Conservation (phyloP, 2,113 vertebrate genomes). For the Scartelaos histophorus region DNA sequence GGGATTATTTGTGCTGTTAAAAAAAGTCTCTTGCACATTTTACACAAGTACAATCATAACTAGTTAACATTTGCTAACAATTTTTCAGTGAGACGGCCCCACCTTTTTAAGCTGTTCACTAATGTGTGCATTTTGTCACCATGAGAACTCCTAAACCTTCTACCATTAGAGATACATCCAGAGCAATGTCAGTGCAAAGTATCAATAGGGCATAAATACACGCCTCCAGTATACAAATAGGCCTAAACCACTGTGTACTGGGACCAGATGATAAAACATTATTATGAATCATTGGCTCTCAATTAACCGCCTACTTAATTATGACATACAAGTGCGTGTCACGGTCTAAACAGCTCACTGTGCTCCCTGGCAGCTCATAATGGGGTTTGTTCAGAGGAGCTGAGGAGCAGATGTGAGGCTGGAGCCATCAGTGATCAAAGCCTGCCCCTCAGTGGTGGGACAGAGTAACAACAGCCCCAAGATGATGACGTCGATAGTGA, state of each 20-base stretch:
- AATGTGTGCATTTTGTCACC: too few species aligned
- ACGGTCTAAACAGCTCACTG: background rate
- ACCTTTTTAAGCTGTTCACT: too few species aligned
- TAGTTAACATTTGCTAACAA: too few species aligned
- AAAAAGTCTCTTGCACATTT: too few species aligned
- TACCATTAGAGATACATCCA: too few species aligned
- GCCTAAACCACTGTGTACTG: background rate
- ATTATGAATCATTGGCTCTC: background rate
- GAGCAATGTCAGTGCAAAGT: too few species aligned
- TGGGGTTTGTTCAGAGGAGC: background rate
- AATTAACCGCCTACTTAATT: conserved; percentile 2
- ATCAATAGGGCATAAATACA: background rate
- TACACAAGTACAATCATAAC: too few species aligned
- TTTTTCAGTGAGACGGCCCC: too few species aligned
- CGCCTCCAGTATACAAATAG: background rate
- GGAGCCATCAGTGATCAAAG: conserved; percentile 71
- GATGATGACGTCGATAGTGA: background rate
- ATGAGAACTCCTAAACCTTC: too few species aligned
- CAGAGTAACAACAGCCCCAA: conserved; percentile 35
- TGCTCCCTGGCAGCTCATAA: conserved; percentile 6
- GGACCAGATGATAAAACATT: background rate
- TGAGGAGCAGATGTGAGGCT: conserved; percentile 20
- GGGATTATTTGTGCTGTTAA: too few species aligned
- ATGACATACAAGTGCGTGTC: background rate
- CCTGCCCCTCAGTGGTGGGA: conserved; percentile 80